Evolutionary conservation across 1,140 invertebrate species (phyloP).

Genomic region (Drosophila dunni): DNA sequence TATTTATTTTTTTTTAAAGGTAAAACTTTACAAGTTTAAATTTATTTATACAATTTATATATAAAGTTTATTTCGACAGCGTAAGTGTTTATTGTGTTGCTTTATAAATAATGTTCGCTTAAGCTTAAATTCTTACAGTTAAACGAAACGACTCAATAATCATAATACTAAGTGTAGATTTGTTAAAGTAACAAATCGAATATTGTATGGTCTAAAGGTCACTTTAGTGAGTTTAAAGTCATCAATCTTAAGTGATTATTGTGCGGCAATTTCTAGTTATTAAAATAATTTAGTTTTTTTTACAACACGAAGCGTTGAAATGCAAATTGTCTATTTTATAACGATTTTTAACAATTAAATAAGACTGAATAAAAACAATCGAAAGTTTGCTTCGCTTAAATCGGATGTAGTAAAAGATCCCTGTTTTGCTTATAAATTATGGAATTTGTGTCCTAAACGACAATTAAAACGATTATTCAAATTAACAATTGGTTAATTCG

Average conservation of each 20-base stretch:
- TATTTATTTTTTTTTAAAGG: not conserved
- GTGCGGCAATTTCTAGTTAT: conserved; percentile 3
- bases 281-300: conserved; percentile 3
- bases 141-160: conserved; percentile 3
- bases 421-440: conserved; percentile 53
- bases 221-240: conserved; percentile 48
- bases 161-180: conserved; percentile 22
- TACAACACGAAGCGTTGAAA: conserved; percentile 5
- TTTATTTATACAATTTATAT: conserved; percentile 2
- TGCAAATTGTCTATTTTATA: not conserved
- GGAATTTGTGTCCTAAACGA: conserved; percentile 63
- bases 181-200: conserved; percentile 4
- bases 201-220: conserved; percentile 34
- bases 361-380: conserved; percentile 12
- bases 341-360: conserved; percentile 6
- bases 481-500: conserved; percentile 52
- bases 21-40: not conserved
- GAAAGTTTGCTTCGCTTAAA: conserved; percentile 38
- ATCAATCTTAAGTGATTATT: conserved; percentile 11
- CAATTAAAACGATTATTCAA: conserved; percentile 11
- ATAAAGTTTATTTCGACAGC: not conserved
- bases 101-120: conserved; percentile 8
- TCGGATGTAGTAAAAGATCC: conserved; percentile 19
- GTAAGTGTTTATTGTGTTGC: not conserved
- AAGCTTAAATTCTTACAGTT: not conserved